phyloP scores from a whole-genome alignment of 2,797 vertebrate species.

The Rousettus madagascariensis region DNA sequence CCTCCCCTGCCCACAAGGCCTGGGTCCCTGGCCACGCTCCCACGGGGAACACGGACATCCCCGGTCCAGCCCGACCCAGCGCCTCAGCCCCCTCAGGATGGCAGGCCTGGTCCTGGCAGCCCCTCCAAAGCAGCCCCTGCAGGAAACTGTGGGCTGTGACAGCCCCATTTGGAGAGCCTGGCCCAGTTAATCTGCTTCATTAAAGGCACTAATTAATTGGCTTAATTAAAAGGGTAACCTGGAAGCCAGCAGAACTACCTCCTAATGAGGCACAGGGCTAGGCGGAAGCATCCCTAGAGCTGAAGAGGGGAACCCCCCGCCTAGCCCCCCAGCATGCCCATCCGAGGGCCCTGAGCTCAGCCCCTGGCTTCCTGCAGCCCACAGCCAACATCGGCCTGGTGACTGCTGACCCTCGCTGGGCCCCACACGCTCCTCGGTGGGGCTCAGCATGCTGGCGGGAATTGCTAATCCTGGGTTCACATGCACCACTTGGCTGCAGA shows the following conservation, averaged over 20 bases:
- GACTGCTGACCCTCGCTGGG: background rate
- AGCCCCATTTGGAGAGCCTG: conserved; percentile 33
- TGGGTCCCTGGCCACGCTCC: background rate
- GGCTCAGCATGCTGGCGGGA: background rate
- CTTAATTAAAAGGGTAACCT: conserved; percentile 78
- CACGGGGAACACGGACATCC: background rate
- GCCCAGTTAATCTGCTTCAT: conserved; percentile 77
- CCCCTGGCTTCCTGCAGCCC: background rate
- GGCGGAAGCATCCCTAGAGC: background rate
- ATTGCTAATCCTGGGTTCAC: background rate
- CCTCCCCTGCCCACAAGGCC: background rate
- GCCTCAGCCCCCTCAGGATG: background rate
- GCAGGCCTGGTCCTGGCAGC: background rate
- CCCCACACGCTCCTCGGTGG: background rate
- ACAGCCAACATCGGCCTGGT: background rate
- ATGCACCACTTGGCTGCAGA: background rate
- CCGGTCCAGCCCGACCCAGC: background rate
- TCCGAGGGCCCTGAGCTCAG: background rate
- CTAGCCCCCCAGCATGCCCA: background rate
- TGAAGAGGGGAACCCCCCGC: background rate
- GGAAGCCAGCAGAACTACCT: conserved; percentile 54
- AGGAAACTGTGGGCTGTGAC: background rate
- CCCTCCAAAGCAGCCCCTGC: conserved; percentile 26
- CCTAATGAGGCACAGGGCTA: background rate
- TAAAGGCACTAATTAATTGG: conserved; percentile 79